Base-by-base conservation (phyloP, 2,888 invertebrate genomes). In the Caradrina clavipalpis region DNA sequence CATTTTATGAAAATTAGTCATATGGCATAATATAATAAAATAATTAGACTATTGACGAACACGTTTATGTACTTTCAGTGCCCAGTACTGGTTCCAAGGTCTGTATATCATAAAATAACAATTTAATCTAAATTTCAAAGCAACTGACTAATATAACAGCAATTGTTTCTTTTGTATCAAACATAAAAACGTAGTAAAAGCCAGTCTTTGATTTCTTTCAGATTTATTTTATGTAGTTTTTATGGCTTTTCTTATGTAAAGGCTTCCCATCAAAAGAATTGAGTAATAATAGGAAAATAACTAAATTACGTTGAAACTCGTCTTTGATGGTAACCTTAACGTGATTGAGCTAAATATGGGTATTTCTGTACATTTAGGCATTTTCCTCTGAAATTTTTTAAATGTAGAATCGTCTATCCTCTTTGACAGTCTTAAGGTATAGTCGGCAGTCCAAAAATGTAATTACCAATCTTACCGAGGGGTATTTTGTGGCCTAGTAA, bases 91-190 rank as follows among this genome's bases (percentile, higher is more conserved):
- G 7, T 8, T 7, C 5, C 11, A 45, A 13, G 2, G 3, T 26
- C 22, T 0, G 15, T 13, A 26, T 5, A 26, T 55, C 2, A 50
- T 53, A 73, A 49, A 73, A 63, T 63, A 56, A 63, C 39, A 13
- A 10, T 22, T 51, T 45, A 11, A 47, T 78, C 6, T 51, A 21
- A 60, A 51, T 59, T 50, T 55, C 35, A 58, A 59, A 57, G 47
- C 50, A 11, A 31, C 7, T 15, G 15, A 47, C 21, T 60, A 54
- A 57, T 45, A 31, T 49, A 57, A 60, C 1, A 55, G 17, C 51
- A 1, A 61, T 58, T 81, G 50, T 71, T 64, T 51, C 56, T 22
- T 60, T 64, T 63, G 39, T 77, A 19, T 5, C n/a, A 8, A 81
- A 15, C 58, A 31, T 56, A 50, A 39, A 51, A 63, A 45, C 26